Base-by-base conservation (phyloP, 2,797 vertebrate genomes). In the Macrochelys suwanniensis region DNA sequence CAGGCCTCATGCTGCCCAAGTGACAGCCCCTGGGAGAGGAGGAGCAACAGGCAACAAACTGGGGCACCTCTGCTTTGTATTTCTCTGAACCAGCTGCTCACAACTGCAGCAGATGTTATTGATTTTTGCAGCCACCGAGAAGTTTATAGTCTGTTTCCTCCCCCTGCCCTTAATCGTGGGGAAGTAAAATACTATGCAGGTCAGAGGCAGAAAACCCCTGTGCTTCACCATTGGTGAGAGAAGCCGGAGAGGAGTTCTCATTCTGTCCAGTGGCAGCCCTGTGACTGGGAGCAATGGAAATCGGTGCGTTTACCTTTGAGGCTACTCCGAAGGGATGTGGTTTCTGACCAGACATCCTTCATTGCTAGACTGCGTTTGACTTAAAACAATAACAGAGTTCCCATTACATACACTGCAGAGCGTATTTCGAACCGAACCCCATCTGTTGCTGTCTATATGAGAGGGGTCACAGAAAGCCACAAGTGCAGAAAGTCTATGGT, bases 371-470 rank as follows among this genome's bases (percentile, higher is more conserved):
- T 16, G 47, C n/a, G 19, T n/a, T 74, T 19, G 56, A 89, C 78
- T 25, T 53, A 78, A 50, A 50, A 65, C 31, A 84, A 3, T 49
- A 37, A 79, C 5, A 1, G 3, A 23, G n/a, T 45, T 80, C 59
- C 76, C 80, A 2, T 4, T 59, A 45, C 31, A 54, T 33, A 68
- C 31, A 28, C 5, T 1, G 8, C 54, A 4, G 59, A 47, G 25
- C 26, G 49, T 0, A 0, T 9, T 82, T 45, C 11, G 42, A 26
- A 31, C 81, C 0, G 0, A 9, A 42, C 25, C 10, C n/a, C 1
- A 0, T 0, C 2, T 33, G 28, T 25, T 68, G 13, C 17, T 71
- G 51, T 31, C 12, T 25, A 1, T 1, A 28, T 0, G 0, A 19
- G 82, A 45, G 13, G 1, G n/a, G 15, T 74, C 6, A 15, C 26